phyloP scores from a whole-genome alignment of 1,140 invertebrate genomes.

The Acromyrmex heyeri region DNA sequence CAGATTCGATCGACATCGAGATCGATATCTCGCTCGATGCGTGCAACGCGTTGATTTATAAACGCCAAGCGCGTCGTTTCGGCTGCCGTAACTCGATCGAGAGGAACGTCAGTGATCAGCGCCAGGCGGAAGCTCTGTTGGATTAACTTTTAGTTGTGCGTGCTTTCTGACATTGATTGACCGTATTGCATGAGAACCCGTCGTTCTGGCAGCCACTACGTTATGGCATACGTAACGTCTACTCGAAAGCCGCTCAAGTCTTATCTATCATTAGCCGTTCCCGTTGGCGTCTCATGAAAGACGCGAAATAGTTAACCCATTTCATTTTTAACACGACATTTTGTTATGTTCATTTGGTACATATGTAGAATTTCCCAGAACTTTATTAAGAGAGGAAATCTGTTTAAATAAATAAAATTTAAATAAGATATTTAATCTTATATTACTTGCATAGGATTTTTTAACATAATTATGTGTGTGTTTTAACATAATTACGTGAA shows the following conservation, averaged over 20 bases:
- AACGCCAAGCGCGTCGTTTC: slow-evolving; percentile 38
- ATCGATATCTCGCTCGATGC: slow-evolving; percentile 37
- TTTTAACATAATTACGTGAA: too few relatives aligned
- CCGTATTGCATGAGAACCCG: slow-evolving; percentile 40
- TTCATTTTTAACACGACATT: not conserved
- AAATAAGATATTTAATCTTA: not conserved
- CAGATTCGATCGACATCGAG: slow-evolving; percentile 21
- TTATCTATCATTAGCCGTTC: slow-evolving; percentile 29
- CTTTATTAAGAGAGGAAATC: not conserved
- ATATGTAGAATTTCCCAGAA: not conserved
- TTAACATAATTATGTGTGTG: too few relatives aligned
- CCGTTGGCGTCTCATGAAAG: not conserved
- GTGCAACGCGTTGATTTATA: slow-evolving; percentile 27
- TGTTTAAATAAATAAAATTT: not conserved
- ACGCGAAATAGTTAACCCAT: not conserved
- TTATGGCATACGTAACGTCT: slow-evolving; percentile 27
- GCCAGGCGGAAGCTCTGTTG: slow-evolving; percentile 70
- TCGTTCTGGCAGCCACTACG: slow-evolving; percentile 21
- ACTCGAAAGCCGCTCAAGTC: slow-evolving; percentile 10
- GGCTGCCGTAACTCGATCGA: slow-evolving; percentile 31
- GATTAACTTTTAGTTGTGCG: slow-evolving; percentile 77
- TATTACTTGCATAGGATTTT: too few relatives aligned
- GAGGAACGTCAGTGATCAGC: slow-evolving; percentile 41
- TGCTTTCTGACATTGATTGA: slow-evolving; percentile 76
- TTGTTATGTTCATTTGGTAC: not conserved